Percentiles rank a stretch among this genome's conserved stretches.
Evolutionary conservation across 2,113 vertebrate species (phyloP).

Genomic region (Elephantulus edwardii): DNA sequence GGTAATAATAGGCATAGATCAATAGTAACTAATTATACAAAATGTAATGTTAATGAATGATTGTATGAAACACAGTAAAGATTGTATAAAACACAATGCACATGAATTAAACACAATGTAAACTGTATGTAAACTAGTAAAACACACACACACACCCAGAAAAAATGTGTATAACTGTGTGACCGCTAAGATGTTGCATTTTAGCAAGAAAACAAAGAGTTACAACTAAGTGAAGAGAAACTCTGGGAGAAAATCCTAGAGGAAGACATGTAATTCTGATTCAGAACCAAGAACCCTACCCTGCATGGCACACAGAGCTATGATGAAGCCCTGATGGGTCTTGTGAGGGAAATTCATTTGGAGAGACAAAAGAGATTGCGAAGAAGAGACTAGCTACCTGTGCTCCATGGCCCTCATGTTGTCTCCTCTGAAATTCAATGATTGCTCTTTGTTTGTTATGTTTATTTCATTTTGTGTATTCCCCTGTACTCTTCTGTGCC

Average conservation of each 20-base stretch:
- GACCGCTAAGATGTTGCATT: background rate
- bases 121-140: background rate
- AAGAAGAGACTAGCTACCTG: fast-evolving
- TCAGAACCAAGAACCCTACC: fast-evolving
- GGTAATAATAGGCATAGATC: no score
- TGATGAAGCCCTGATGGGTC: fast-evolving
- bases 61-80: no score
- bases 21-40: no score
- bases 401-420: no score
- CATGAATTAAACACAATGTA: background rate
- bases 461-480: fast-evolving
- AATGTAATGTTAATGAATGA: no score
- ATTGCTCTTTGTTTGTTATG: fast-evolving
- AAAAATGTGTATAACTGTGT: background rate
- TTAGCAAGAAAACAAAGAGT: background rate
- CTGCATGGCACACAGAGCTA: fast-evolving
- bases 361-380: no score
- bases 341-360: fast-evolving
- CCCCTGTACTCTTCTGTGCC: background rate
- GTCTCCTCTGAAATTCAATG: fast-evolving
- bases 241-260: background rate
- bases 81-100: no score
- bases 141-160: background rate
- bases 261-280: background rate
- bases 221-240: background rate